These are phyloP conservation scores for Frankliniella fusca DNA, from an alignment of 2,888 invertebrate species.

Conservation along the genomic window DNA sequence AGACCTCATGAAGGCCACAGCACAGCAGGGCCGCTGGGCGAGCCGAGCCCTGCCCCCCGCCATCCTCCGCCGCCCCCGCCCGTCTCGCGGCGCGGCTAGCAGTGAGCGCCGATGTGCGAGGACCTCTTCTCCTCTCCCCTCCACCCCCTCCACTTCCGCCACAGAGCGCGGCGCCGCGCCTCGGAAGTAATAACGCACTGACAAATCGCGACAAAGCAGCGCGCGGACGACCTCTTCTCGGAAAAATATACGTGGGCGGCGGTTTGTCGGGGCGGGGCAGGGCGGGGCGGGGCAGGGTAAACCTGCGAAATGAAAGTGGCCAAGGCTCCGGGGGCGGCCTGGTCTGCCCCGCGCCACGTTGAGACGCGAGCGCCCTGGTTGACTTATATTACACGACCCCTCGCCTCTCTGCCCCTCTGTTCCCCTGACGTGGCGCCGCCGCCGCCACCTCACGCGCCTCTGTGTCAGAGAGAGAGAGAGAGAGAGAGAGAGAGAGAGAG, in stretches of 20 bases:
- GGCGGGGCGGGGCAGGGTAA: neutral
- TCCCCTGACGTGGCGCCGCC: neutral
- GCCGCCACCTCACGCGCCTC: no score
- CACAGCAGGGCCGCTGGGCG: no score
- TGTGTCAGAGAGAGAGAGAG: no score
- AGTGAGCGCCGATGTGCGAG: no score
- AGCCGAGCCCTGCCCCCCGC: no score
- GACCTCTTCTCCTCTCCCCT: neutral
- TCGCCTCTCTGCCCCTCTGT: neutral
- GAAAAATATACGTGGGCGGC: neutral
- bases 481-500: no score
- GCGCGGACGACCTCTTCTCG: neutral
- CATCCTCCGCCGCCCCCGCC: no score
- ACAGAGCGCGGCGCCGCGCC: no score
- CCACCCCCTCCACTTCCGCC: neutral
- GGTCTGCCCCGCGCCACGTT: neutral
- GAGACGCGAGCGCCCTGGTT: neutral
- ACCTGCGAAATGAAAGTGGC: conserved; percentile 19
- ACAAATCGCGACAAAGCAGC: neutral
- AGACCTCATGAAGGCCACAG: no score
- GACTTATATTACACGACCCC: neutral
- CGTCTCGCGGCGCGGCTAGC: no score
- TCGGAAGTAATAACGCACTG: neutral
- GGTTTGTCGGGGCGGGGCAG: no score
- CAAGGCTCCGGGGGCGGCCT: neutral